Base-by-base conservation (phyloP, 1,140 invertebrate genomes). In the Leptopilina clavipes region DNA sequence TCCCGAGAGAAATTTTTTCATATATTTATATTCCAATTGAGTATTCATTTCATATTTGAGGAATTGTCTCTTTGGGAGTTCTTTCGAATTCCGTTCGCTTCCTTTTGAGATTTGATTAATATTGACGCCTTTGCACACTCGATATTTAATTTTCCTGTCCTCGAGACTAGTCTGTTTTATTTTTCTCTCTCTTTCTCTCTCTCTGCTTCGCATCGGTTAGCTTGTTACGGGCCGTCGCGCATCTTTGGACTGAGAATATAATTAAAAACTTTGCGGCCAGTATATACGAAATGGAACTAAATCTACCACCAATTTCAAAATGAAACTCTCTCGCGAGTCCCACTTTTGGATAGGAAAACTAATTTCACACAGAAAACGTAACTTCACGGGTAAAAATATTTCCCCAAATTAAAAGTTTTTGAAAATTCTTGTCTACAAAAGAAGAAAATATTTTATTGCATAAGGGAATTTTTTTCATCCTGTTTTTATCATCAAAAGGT, bases 51-150 rank as follows among this genome's bases (percentile, higher is more conserved):
- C n/a, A n/a, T 31, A 31, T 19, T 14, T 17, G 17, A 76, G 73
- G 82, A 80, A 70, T 80, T 83, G 65, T 44, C 72, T 83, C 65
- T 71, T 73, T 76, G 65, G 48, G 25, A 31, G 71, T 73, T 76
- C 74, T 71, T 80, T 71, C 70, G 71, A 56, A 85, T 85, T 83
- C 78, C 56, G 48, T 73, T 76, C 73, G 70, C 75, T 79, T 79
- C 79, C 73, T 76, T 74, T n/a, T n/a, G n/a, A n/a, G 74, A 85
- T n/a, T n/a, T n/a, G 81, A 85, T 85, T 85, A 85, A 85, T 85
- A 85, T 85, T 84, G 83, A 85, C 83, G 80, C 77, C 73, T 82
- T 77, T 79, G 79, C 71, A 45, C 65, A 76, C 74, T 71, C 79
- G 82, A 83, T 84, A 83, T 84, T 84, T 84, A 83, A 84, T 84